Evolutionary conservation across 2,113 vertebrate genomes (phyloP).

Genomic region (Hucho hucho): DNA sequence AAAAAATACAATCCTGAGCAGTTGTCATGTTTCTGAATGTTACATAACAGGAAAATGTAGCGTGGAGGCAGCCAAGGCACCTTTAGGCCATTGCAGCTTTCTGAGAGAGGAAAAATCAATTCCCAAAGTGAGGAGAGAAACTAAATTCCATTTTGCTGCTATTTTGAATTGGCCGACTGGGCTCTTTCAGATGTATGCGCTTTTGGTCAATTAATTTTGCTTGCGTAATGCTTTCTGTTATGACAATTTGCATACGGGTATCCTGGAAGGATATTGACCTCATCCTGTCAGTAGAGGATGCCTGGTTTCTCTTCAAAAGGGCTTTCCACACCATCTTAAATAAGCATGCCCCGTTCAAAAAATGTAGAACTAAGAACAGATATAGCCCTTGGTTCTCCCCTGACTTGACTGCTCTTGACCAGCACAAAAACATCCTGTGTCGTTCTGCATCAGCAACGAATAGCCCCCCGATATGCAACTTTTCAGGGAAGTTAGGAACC

Average conservation of each 20-base stretch:
- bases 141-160: neutral
- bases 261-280: too few relatives aligned
- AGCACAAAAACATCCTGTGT: too few relatives aligned
- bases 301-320: too few relatives aligned
- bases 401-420: too few relatives aligned
- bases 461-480: too few relatives aligned
- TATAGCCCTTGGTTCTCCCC: too few relatives aligned
- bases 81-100: neutral
- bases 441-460: too few relatives aligned
- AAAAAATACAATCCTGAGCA: neutral
- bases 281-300: too few relatives aligned
- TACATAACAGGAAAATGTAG: neutral
- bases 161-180: neutral
- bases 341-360: too few relatives aligned
- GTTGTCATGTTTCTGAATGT: neutral
- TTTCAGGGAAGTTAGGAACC: too few relatives aligned
- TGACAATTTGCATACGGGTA: neutral
- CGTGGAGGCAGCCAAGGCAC: neutral
- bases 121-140: neutral
- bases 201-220: neutral
- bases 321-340: too few relatives aligned
- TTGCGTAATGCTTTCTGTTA: neutral
- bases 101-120: neutral
- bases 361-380: too few relatives aligned
- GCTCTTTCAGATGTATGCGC: neutral